Conservation (phyloP, 2,113 vertebrate genomes). For the Lutjanus erythropterus region DNA sequence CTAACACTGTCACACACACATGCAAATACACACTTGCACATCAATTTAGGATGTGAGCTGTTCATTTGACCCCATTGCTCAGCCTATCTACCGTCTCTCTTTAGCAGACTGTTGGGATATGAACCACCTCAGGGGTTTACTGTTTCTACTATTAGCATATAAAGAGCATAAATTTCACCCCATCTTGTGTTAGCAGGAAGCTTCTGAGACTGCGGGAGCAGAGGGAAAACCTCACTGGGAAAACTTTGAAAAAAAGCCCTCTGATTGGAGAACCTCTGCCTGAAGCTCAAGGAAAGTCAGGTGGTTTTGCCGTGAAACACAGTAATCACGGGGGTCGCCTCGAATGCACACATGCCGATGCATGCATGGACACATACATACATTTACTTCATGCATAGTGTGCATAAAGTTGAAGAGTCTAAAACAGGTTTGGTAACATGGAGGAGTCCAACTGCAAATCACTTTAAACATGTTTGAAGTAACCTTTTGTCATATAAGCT, state of each 20-base stretch:
- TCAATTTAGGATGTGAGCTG: slow-evolving; percentile 43
- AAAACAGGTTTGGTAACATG: slow-evolving; percentile 15
- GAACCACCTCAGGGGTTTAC: slow-evolving; percentile 64
- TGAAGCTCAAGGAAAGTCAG: slow-evolving; percentile 34
- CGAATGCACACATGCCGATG: neutral
- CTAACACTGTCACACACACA: slow-evolving; percentile 1
- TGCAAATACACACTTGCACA: neutral
- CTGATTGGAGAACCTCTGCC: slow-evolving; percentile 26
- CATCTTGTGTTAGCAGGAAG: slow-evolving; percentile 43
- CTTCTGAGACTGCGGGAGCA: slow-evolving; percentile 48
- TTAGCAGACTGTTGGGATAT: slow-evolving; percentile 56
- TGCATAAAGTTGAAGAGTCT: neutral
- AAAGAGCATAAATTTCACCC: slow-evolving; percentile 64
- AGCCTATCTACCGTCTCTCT: slow-evolving; percentile 56
- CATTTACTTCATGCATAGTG: neutral
- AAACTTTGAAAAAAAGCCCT: slow-evolving; percentile 24
- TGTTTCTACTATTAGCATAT: slow-evolving; percentile 69
- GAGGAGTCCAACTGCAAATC: neutral
- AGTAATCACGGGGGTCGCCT: neutral
- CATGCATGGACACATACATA: neutral
- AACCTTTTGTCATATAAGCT: neutral
- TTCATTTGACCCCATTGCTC: slow-evolving; percentile 68
- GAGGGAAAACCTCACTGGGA: slow-evolving; percentile 42
- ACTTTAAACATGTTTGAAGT: neutral
- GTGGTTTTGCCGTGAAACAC: slow-evolving; percentile 27